Evolutionary conservation across 2,113 vertebrate species (phyloP).

Genomic region (Tringa solitaria): DNA sequence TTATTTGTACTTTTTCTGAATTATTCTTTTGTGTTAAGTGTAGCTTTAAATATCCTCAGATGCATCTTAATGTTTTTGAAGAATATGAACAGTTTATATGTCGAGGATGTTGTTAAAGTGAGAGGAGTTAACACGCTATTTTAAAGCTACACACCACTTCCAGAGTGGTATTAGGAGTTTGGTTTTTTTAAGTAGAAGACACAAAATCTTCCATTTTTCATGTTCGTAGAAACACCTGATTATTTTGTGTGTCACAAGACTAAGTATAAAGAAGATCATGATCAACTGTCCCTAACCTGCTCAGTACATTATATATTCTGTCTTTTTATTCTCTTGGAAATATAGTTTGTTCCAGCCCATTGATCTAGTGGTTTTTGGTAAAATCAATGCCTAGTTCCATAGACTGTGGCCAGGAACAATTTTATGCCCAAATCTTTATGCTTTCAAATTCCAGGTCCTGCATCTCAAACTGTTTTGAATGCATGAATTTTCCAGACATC

Average conservation of each 20-base stretch:
- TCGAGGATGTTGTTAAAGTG: slow-evolving; percentile 14
- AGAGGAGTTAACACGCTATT: background rate
- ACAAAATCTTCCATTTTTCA: background rate
- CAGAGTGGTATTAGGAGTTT: background rate
- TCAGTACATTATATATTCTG: background rate
- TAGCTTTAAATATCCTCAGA: slow-evolving; percentile 37
- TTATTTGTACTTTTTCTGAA: slow-evolving; percentile 47
- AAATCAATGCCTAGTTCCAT: background rate
- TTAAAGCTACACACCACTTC: background rate
- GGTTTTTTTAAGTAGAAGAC: background rate
- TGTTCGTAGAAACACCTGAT: background rate
- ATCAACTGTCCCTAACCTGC: background rate
- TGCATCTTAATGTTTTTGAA: slow-evolving; percentile 14
- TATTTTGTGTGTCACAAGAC: background rate
- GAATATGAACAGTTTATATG: slow-evolving; percentile 2
- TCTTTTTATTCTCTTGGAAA: background rate
- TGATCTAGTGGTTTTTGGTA: background rate
- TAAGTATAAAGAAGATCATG: background rate
- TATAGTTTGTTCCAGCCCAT: background rate
- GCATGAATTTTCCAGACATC: background rate
- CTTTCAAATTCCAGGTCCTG: background rate
- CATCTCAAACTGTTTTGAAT: background rate
- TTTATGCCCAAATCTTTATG: background rate
- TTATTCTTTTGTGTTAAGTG: slow-evolving; percentile 37
- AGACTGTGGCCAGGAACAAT: background rate